Conservation (phyloP, 2,113 vertebrate species). For the Steatornis caripensis region DNA sequence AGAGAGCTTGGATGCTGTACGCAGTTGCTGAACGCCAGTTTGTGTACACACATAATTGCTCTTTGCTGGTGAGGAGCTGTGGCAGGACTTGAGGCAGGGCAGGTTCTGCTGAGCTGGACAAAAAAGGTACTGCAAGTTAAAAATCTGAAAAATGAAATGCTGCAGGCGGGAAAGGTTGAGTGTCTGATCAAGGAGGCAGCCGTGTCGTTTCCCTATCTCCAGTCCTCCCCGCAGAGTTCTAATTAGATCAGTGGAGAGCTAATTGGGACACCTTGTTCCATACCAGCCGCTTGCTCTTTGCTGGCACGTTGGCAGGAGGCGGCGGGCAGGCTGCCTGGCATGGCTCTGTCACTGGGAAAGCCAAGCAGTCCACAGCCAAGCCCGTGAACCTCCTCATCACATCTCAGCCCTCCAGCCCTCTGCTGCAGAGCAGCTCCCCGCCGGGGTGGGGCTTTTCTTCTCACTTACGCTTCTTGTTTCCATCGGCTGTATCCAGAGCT, state of each 20-base stretch:
- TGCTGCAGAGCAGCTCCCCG: not conserved
- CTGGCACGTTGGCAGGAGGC: not conserved
- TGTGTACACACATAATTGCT: not conserved
- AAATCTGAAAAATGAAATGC: not conserved
- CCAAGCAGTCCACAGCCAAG: not conserved
- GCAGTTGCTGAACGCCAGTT: not conserved
- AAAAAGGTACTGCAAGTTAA: not conserved
- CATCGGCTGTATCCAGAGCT: not conserved
- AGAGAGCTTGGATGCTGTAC: not conserved
- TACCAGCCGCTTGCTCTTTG: not conserved
- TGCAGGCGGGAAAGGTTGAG: not conserved
- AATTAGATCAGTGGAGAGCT: slow-evolving; percentile 9
- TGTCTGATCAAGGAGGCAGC: not conserved
- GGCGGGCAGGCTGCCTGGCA: not conserved
- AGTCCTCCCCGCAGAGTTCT: not conserved
- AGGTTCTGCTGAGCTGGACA: not conserved
- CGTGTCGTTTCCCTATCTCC: not conserved
- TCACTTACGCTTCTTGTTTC: not conserved
- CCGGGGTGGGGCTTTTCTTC: not conserved
- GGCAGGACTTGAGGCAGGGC: not conserved
- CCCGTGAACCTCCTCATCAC: not conserved
- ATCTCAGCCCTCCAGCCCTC: not conserved
- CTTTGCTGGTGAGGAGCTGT: not conserved
- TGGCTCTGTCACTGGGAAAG: not conserved
- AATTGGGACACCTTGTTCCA: not conserved